Evolutionary conservation across 2,888 invertebrate genomes (phyloP), one percentile per base, ranked within the genome.

Genomic region (Oxycera nigricornis): DNA sequence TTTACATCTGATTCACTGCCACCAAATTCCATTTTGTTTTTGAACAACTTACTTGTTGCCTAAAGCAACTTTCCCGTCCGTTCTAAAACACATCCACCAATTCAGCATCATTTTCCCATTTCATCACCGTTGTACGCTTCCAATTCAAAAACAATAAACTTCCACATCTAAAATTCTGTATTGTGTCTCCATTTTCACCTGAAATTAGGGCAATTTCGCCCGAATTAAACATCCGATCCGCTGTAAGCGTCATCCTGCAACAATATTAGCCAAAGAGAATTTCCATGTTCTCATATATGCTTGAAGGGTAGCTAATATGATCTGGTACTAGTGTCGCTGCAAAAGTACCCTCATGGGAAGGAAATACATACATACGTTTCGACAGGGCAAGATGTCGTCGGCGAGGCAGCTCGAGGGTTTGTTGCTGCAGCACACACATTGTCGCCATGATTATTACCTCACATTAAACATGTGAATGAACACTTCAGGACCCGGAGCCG

Each of bases 211-310:
- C 22, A 55, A 55, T 55, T 55, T 22, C 17, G 24, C 4, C 11
- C 52, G 52, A 55, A 55, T 55, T n/a, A 59, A 59, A n/a, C 59
- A 3, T 55, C 39, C 9, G n/a, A 3, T 55, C 22, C 24, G 24
- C 52, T 26, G n/a, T n/a, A 28, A 59, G 30, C 59, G 28, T 28
- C 17, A 2, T 28, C n/a, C n/a, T 26, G 59, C 30, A 22, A 59
- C 59, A 59, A 28, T 28, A 59, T 59, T 59, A 59, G 59, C 17
- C n/a, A 59, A 30, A 59, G 59, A 26, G 59, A 59, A 17, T 59
- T 59, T 59, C 30, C 59, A 28, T 59, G 59, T 59, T 59, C 59
- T 59, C 59, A 28, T 59, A 59, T 59, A 30, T 59, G 59, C 59
- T 28, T 20, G 30, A n/a, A 26, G 59, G 59, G 59, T 59, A 30